phyloP scores from a whole-genome alignment of 2,888 invertebrate genomes.

The Zygothrica quintamaculata region DNA sequence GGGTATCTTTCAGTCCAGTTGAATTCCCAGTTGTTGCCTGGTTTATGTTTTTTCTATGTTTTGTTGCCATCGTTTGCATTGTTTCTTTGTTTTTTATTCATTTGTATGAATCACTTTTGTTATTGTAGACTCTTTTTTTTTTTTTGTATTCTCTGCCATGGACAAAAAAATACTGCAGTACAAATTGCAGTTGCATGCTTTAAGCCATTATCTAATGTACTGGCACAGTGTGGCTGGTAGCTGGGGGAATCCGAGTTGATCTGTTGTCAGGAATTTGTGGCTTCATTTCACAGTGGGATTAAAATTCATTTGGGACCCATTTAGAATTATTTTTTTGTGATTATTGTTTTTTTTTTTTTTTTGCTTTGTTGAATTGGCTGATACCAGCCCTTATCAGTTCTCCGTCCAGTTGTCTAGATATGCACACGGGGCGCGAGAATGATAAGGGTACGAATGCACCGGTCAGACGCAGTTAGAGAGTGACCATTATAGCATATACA shows the following conservation, averaged over 20 bases:
- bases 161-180: no score
- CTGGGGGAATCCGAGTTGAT: neutral
- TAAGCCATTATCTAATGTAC: conserved; percentile 23
- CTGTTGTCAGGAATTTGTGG: conserved; percentile 1
- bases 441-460: conserved; percentile 92
- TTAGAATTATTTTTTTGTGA: neutral
- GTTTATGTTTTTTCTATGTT: no score
- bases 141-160: no score
- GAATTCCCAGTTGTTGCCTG: no score
- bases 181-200: conserved; percentile 8
- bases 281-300: conserved; percentile 1
- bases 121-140: no score
- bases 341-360: conserved; percentile 7
- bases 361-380: conserved; percentile 83
- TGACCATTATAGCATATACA: conserved; percentile 39
- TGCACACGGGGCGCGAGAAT: conserved; percentile 95
- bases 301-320: neutral
- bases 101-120: no score
- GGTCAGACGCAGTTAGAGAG: conserved; percentile 52
- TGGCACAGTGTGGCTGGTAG: conserved; percentile 4
- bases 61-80: no score
- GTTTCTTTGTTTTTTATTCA: no score
- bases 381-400: conserved; percentile 99
- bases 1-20: no score
- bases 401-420: conserved; percentile 95